Evolutionary conservation across 2,888 invertebrate species (phyloP), one percentile per base, ranked within the genome.

Genomic region (Macrosoma leucophasiata): DNA sequence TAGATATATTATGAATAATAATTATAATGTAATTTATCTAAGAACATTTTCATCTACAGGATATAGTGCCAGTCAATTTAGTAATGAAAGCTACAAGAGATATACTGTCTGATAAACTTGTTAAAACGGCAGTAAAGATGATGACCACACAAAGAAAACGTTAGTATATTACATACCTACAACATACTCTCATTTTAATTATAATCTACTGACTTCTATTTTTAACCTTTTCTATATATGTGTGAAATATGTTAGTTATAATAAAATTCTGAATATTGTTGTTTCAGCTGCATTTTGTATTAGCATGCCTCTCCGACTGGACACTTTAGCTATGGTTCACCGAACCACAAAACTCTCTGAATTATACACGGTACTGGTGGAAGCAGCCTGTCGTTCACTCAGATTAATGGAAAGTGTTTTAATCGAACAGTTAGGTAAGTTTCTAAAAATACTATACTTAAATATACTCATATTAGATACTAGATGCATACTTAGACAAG

Each of bases 331-430:
- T 1, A 86, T 93, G 60, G 87, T 93, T 5, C 88, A 89, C 53
- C 84, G 88, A 33, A 87, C 87, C 44, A 88, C 89, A 0, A 89
- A 87, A 53, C 66, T 90, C 20, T 69, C 85, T 36, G 87, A 90
- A 23, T 61, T 94, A 1, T 93, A 93, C 63, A 89, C 89, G 42
- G 89, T 92, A 44, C 72, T 94, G 3, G 89, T 93, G 3, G 92
- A 93, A 61, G 90, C 92, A 38, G 87, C 91, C 14, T 91, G 91
- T 52, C 86, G 91, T 20, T 89, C 91, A 34, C 76, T 94, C 26
- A 84, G 88, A 43, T 72, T 91, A 29, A 79, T 90, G 43, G 91
- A 92, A 62, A 81, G 82, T 52, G 87, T 87, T 13, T 70, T 92
- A 26, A 64, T 87, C 13, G 86, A 87, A 48, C 88, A 89, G 58